Conservation (phyloP, 2,113 vertebrate species). For the Willisornis vidua region DNA sequence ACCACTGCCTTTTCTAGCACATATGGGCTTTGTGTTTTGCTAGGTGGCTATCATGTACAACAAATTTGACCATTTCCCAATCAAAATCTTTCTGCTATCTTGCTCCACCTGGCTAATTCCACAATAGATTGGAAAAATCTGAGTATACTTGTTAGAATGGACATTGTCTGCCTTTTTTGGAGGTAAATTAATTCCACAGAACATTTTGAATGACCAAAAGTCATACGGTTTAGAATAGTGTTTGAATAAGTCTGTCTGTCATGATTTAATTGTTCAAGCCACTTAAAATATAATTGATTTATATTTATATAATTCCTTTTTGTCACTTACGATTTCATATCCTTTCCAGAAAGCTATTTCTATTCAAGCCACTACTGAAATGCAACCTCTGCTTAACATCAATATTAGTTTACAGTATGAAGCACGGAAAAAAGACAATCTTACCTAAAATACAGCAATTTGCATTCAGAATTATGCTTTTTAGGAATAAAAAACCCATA, state of each 20-base stretch:
- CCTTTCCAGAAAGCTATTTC: not conserved
- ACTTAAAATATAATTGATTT: not conserved
- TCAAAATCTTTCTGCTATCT: not conserved
- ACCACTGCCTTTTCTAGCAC: not conserved
- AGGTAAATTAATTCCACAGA: not conserved
- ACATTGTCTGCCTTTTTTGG: not conserved
- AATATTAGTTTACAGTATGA: not conserved
- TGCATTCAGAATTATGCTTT: constrained; percentile 6
- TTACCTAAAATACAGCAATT: not conserved
- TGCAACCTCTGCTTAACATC: not conserved
- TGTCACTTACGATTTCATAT: not conserved
- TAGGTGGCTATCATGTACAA: not conserved
- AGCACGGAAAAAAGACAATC: not conserved
- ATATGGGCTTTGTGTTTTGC: not conserved
- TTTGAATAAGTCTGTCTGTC: not conserved
- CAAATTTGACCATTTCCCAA: not conserved
- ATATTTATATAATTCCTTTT: not conserved
- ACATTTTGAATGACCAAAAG: not conserved
- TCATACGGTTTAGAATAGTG: not conserved
- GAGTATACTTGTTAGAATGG: not conserved
- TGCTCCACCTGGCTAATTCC: not conserved
- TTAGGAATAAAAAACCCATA: not conserved
- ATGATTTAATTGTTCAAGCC: constrained; percentile 1
- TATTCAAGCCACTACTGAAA: not conserved
- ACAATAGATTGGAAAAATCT: not conserved